phyloP scores from a whole-genome alignment of 1,140 invertebrate genomes.

The Eulimnadia texana region DNA sequence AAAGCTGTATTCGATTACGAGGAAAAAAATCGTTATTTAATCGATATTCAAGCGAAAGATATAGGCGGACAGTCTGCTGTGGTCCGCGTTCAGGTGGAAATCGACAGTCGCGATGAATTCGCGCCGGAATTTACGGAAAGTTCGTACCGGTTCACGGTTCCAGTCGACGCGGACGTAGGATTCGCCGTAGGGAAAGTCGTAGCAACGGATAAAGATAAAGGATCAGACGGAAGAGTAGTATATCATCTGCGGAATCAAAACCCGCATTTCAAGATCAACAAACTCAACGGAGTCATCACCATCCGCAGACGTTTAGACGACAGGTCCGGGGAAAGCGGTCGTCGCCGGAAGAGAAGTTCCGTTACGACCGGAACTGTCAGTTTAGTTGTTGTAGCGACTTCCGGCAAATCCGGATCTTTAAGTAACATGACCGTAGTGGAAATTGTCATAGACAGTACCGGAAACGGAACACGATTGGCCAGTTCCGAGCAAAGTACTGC shows the following conservation, averaged over 20 bases:
- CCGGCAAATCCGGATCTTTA: conserved; percentile 67
- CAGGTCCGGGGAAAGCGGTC: conserved; percentile 31
- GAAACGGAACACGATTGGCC: conserved; percentile 27
- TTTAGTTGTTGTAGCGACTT: conserved; percentile 68
- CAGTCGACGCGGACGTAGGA: conserved; percentile 52
- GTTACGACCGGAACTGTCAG: conserved; percentile 38
- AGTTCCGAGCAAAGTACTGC: conserved; percentile 37
- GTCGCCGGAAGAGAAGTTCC: conserved; percentile 35
- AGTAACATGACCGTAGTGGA: conserved; percentile 73
- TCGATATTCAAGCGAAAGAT: conserved; percentile 69
- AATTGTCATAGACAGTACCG: conserved; percentile 53
- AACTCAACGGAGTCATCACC: conserved; percentile 71
- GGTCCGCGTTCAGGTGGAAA: conserved; percentile 65
- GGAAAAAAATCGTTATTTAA: conserved; percentile 60
- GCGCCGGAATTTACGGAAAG: conserved; percentile 76
- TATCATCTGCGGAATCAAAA: conserved; percentile 72
- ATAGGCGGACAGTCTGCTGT: conserved; percentile 56
- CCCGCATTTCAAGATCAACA: conserved; percentile 78
- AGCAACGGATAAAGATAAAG: conserved; percentile 79
- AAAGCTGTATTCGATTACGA: conserved; percentile 76
- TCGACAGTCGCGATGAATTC: conserved; percentile 84
- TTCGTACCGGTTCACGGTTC: conserved; percentile 67
- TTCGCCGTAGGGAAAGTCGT: conserved; percentile 70
- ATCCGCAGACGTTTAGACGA: conserved; percentile 55
- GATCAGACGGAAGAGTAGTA: conserved; percentile 75